Conservation (phyloP, 1,140 invertebrate species). For the Episyrphus balteatus region DNA sequence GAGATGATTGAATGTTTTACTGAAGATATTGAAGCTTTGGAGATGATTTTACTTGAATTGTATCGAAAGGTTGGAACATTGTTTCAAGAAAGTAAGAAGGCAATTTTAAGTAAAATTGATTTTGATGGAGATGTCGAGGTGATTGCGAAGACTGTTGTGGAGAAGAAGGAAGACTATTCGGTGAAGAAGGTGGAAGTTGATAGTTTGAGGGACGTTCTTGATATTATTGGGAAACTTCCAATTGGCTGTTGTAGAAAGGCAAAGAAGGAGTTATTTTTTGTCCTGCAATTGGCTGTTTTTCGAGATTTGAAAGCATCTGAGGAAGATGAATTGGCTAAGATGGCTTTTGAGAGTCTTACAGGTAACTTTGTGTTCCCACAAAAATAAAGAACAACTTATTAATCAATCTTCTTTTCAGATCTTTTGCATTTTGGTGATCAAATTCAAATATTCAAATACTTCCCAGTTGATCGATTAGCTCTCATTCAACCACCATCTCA, state of each 20-base stretch:
- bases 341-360: conserved; percentile 7
- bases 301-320: conserved; percentile 5
- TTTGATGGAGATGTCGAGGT: not conserved
- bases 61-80: not conserved
- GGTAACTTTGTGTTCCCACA: not conserved
- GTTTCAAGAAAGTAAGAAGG: not conserved
- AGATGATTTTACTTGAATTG: not conserved
- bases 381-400: not conserved
- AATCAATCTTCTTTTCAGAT: conserved; percentile 6
- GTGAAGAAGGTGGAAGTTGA: not conserved
- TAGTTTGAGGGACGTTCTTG: not conserved
- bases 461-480: conserved; percentile 2
- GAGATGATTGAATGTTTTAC: not conserved
- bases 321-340: conserved; percentile 1
- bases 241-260: conserved; percentile 3
- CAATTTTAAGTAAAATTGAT: conserved; percentile 1
- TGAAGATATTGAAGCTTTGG: conserved; percentile 5
- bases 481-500: conserved; percentile 2
- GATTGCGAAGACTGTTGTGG: no score
- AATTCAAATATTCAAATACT: conserved; percentile 10
- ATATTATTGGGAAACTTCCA: conserved; percentile 3
- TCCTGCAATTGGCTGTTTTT: conserved; percentile 7
- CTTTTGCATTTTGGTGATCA: conserved; percentile 11
- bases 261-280: conserved; percentile 6
- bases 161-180: no score